Evolutionary conservation across 2,888 invertebrate species (phyloP).

Genomic region (Pammene fasciana): DNA sequence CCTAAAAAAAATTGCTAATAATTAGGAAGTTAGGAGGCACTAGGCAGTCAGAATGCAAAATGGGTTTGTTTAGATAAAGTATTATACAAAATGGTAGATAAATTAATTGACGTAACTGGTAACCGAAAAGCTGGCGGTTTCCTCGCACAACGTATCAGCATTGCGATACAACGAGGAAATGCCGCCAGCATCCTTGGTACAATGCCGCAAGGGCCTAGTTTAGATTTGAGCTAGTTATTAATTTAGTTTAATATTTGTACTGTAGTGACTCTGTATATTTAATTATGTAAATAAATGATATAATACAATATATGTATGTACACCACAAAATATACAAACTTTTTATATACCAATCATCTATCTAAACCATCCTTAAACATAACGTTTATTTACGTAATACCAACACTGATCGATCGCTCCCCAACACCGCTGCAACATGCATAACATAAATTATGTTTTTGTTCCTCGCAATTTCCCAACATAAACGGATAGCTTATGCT

Average conservation of each 20-base stretch:
- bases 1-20: too few relatives aligned
- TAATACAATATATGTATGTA: too few relatives aligned
- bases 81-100: neutral
- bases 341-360: neutral
- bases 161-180: too few relatives aligned
- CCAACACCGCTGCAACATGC: conserved; percentile 26
- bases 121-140: too few relatives aligned
- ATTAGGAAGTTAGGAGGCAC: neutral
- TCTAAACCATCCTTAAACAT: neutral
- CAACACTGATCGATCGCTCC: conserved; percentile 17
- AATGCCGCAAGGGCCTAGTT: too few relatives aligned
- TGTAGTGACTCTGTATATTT: too few relatives aligned
- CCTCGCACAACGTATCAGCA: too few relatives aligned
- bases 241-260: too few relatives aligned
- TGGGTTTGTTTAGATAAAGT: neutral
- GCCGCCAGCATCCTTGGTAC: too few relatives aligned
- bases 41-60: neutral
- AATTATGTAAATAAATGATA: too few relatives aligned
- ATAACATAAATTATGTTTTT: conserved; percentile 40
- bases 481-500: conserved; percentile 29
- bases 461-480: conserved; percentile 31
- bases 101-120: too few relatives aligned
- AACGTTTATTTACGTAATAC: conserved; percentile 28
- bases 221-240: too few relatives aligned
- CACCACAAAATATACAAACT: neutral